Conservation (phyloP, 2,888 invertebrate genomes). For the Blastobasis lacticolella region DNA sequence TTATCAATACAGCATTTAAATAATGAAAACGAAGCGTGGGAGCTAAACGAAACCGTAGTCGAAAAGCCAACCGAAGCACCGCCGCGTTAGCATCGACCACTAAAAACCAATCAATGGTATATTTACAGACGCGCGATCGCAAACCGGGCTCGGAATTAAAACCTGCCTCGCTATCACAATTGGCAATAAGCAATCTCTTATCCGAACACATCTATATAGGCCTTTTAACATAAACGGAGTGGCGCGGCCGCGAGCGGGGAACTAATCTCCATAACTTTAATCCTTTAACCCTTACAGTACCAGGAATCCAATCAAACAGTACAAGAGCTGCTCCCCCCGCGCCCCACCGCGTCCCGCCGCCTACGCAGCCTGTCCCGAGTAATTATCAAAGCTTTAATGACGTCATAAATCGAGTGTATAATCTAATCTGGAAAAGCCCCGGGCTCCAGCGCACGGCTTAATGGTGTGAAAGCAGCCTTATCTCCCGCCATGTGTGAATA, state of each 20-base stretch:
- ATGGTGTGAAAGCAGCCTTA: conserved; percentile 75
- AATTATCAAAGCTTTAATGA: conserved; percentile 77
- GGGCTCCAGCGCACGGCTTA: conserved; percentile 72
- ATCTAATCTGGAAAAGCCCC: conserved; percentile 76
- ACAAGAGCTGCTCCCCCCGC: conserved; percentile 52
- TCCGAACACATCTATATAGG: conserved; percentile 67
- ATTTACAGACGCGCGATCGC: conserved; percentile 28
- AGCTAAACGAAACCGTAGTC: no score
- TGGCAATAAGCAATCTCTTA: conserved; percentile 73
- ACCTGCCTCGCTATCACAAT: conserved; percentile 62
- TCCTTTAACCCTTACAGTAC: conserved; percentile 71
- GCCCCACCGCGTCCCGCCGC: conserved; percentile 48
- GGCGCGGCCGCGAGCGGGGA: conserved; percentile 67
- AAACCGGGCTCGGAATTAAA: conserved; percentile 55
- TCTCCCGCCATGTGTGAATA: conserved; percentile 75
- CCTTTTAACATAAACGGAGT: conserved; percentile 70
- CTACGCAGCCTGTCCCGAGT: conserved; percentile 75
- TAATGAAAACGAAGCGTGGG: no score
- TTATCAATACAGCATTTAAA: no score
- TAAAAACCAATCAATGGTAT: conserved; percentile 40
- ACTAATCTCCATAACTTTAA: conserved; percentile 75
- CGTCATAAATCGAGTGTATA: conserved; percentile 75
- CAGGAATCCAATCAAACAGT: conserved; percentile 75
- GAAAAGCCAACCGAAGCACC: no score
- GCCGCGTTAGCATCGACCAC: no score